Conservation (phyloP, 2,113 vertebrate species). For the Lasiurus borealis region DNA sequence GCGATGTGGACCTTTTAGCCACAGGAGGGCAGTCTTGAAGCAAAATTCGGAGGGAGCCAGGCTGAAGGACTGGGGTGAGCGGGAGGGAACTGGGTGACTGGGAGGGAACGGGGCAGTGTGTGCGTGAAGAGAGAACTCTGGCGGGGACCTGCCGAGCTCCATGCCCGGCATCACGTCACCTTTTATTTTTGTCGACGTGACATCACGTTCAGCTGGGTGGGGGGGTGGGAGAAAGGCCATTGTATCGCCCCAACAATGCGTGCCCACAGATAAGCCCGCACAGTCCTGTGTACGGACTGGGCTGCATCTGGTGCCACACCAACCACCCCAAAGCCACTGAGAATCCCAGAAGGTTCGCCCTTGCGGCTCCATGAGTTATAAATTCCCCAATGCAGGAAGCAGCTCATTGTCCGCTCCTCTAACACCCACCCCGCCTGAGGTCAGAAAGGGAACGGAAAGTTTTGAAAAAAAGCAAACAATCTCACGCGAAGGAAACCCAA, state of each 20-base stretch:
- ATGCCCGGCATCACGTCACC: slow-evolving; percentile 1
- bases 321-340: slow-evolving; percentile 71
- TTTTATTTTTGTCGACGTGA: slow-evolving; percentile 8
- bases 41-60: accelerated
- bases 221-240: background rate
- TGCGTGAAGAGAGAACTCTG: background rate
- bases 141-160: background rate
- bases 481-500: slow-evolving; percentile 78
- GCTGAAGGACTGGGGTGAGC: background rate
- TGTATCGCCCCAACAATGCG: background rate
- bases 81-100: too few relatives aligned
- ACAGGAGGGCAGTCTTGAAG: slow-evolving; percentile 81
- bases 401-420: slow-evolving; percentile 82
- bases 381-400: slow-evolving; percentile 85
- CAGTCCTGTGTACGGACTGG: background rate
- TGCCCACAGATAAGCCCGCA: background rate
- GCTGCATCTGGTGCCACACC: slow-evolving; percentile 36
- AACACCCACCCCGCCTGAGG: slow-evolving; percentile 77
- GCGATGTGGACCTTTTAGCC: slow-evolving; percentile 34
- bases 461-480: slow-evolving; percentile 58
- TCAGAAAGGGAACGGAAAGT: slow-evolving; percentile 83
- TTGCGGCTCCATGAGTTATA: slow-evolving; percentile 79
- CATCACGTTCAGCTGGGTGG: background rate
- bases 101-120: accelerated
- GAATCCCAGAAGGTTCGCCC: background rate